phyloP scores from a whole-genome alignment of 2,888 invertebrate genomes.

The Ophion slaviceki region DNA sequence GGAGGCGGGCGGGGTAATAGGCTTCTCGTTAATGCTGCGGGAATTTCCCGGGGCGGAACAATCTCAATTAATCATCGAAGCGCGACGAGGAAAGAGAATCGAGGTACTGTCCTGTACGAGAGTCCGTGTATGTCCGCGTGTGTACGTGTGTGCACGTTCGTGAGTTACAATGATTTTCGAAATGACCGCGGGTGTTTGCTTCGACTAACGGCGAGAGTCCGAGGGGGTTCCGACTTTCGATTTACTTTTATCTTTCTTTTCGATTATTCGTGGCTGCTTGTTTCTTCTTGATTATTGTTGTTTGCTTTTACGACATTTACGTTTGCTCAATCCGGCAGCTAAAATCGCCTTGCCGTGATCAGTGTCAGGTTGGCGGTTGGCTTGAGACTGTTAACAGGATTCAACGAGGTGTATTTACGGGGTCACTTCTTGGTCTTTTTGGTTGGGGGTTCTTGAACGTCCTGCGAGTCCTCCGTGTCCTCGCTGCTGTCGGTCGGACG shows the following conservation, averaged over 20 bases:
- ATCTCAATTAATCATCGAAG: slow-evolving; percentile 26
- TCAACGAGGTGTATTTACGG: slow-evolving; percentile 66
- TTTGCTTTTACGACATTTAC: neutral
- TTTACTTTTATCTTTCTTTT: neutral
- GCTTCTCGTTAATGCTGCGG: slow-evolving; percentile 19
- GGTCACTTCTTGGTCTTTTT: slow-evolving; percentile 86
- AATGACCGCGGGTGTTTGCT: slow-evolving; percentile 43
- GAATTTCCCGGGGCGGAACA: neutral
- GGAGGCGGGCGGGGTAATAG: neutral
- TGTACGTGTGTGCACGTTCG: neutral
- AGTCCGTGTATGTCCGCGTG: slow-evolving; percentile 6
- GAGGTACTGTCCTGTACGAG: slow-evolving; percentile 16
- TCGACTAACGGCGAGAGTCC: slow-evolving; percentile 50
- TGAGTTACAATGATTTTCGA: slow-evolving; percentile 47
- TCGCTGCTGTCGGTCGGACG: slow-evolving; percentile 81
- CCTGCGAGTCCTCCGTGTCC: slow-evolving; percentile 82
- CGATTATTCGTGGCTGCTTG: slow-evolving; percentile 8
- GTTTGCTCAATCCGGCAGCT: slow-evolving; percentile 62
- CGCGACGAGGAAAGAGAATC: slow-evolving; percentile 49
- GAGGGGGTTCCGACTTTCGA: slow-evolving; percentile 6
- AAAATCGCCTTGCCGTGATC: slow-evolving; percentile 80
- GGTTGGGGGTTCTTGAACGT: slow-evolving; percentile 84
- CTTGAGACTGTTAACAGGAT: slow-evolving; percentile 78
- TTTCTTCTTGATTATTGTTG: slow-evolving; percentile 26
- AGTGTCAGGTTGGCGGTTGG: slow-evolving; percentile 78